Percentiles rank a stretch among this genome's conserved stretches.
Conservation (phyloP, 2,113 vertebrate genomes). For the Dicrurus megarhynchus region DNA sequence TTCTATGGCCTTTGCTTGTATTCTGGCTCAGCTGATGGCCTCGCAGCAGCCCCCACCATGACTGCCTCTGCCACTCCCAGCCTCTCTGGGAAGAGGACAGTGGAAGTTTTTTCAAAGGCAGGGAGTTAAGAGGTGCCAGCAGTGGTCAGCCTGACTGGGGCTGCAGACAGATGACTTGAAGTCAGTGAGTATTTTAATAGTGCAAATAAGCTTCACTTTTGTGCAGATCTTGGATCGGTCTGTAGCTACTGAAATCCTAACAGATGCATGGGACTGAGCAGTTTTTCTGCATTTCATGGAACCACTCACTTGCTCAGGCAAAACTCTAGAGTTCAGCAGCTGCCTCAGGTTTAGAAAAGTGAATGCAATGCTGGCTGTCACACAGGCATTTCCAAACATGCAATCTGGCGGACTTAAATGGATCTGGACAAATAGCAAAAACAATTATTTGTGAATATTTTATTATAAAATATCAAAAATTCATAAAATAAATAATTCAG, state of each 20-base stretch:
- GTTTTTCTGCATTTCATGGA: not conserved
- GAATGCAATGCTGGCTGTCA: not conserved
- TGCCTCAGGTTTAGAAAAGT: not conserved
- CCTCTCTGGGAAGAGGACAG: fast-evolving
- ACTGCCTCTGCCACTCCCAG: not conserved
- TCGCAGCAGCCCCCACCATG: fast-evolving
- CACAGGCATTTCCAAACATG: not conserved
- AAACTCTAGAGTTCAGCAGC: not conserved
- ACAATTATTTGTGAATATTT: conserved; percentile 63
- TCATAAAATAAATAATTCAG: conserved; percentile 58
- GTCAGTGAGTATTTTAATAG: not conserved
- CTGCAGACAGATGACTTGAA: not conserved
- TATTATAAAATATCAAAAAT: conserved; percentile 56
- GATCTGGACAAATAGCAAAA: conserved; percentile 19
- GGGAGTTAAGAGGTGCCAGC: not conserved
- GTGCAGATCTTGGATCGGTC: not conserved
- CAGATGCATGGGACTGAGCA: not conserved
- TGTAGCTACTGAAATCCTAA: not conserved
- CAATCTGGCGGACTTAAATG: conserved; percentile 13
- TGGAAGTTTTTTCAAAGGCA: not conserved
- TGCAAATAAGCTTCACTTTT: not conserved
- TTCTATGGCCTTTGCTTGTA: not conserved
- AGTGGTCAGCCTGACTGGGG: not conserved
- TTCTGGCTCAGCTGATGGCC: not conserved
- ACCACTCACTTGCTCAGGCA: not conserved